Conservation (phyloP, 1,140 invertebrate genomes). For the Drosophila bipectinata region DNA sequence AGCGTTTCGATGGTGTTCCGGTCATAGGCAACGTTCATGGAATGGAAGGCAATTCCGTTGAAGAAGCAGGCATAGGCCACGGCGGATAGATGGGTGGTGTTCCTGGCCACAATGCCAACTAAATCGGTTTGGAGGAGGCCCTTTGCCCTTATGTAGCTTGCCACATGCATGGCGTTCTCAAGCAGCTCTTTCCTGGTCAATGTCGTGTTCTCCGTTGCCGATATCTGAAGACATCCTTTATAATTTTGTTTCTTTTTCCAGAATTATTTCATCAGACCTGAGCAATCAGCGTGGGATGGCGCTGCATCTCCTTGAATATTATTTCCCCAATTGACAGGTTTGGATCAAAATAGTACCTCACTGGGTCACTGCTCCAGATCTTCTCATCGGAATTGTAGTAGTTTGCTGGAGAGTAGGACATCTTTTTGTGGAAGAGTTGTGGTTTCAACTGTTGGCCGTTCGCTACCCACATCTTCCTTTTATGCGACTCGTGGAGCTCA, state of each 20-base stretch:
- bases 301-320: conserved; percentile 60
- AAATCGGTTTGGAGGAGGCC: conserved; percentile 56
- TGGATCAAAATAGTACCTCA: conserved; percentile 19
- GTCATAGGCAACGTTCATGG: conserved; percentile 56
- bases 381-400: conserved; percentile 45
- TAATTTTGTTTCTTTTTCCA: neutral
- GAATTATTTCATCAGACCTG: conserved; percentile 39
- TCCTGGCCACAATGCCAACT: conserved; percentile 63
- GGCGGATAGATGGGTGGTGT: conserved; percentile 59
- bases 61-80: conserved; percentile 69
- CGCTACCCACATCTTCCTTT: too few species aligned
- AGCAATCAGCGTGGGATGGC: conserved; percentile 59
- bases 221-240: conserved; percentile 34
- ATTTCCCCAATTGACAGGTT: conserved; percentile 50
- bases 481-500: too few species aligned
- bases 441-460: conserved; percentile 10
- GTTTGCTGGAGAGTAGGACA: conserved; percentile 21
- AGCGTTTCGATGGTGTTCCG: conserved; percentile 47
- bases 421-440: neutral
- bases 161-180: conserved; percentile 52
- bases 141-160: conserved; percentile 46
- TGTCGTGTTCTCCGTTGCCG: conserved; percentile 54
- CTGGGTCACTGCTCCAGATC: conserved; percentile 39
- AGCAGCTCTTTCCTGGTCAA: conserved; percentile 53
- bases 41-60: conserved; percentile 66